Evolutionary conservation across 2,888 invertebrate genomes (phyloP).

Genomic region (Pristionchus entomophagus): DNA sequence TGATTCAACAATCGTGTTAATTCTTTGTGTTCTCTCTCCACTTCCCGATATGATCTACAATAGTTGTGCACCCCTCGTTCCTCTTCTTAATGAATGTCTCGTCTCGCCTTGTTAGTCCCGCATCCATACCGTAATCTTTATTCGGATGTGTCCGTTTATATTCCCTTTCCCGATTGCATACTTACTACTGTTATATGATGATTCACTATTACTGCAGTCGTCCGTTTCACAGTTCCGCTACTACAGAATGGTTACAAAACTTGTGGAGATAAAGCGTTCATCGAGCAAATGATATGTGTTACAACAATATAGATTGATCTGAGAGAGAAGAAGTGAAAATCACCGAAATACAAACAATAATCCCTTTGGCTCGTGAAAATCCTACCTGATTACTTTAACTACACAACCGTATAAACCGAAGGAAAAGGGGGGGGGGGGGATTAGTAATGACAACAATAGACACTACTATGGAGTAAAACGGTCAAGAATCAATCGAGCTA

Average conservation of each 20-base stretch:
- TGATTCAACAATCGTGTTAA: background rate
- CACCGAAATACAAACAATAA: background rate
- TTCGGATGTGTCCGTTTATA: background rate
- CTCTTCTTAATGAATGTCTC: background rate
- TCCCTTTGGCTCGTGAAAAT: background rate
- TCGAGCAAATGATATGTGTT: constrained; percentile 9
- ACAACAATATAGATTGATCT: background rate
- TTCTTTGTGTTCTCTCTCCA: background rate
- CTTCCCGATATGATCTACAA: background rate
- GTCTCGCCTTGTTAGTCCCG: background rate
- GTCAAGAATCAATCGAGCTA: background rate
- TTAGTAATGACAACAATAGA: background rate
- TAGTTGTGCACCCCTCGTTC: background rate
- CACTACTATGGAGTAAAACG: background rate
- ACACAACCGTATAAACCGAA: constrained; percentile 2
- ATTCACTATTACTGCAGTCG: background rate
- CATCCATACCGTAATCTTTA: background rate
- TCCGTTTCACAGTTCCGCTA: background rate
- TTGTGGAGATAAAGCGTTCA: background rate
- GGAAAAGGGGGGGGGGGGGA: too few species aligned
- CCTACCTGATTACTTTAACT: background rate
- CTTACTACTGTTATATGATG: background rate
- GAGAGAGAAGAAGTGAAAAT: background rate
- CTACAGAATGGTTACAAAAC: background rate
- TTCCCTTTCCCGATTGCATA: background rate